Evolutionary conservation across 2,113 vertebrate genomes (phyloP).

Genomic region (Onychostoma macrolepis): DNA sequence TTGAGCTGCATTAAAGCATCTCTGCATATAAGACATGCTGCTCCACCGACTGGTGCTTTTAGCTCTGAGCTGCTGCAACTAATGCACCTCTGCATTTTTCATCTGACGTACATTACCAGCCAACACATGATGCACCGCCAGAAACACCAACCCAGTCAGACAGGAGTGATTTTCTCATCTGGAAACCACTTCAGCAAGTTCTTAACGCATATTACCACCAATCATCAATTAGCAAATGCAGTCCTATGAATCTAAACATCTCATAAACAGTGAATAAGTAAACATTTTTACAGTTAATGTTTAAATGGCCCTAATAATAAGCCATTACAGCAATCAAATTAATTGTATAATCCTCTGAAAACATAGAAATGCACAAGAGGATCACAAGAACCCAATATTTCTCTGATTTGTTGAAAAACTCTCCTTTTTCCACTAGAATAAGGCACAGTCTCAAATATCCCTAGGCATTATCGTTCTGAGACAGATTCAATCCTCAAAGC

Average conservation of each 20-base stretch:
- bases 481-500: not conserved
- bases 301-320: not conserved
- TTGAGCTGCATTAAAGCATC: not conserved
- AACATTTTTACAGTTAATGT: not conserved
- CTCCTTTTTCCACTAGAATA: not conserved
- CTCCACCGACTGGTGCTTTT: not conserved
- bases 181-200: not conserved
- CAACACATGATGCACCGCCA: constrained; percentile 18
- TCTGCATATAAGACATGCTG: too few relatives aligned
- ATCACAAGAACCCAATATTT: not conserved
- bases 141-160: not conserved
- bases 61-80: not conserved
- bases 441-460: not conserved
- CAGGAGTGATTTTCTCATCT: not conserved
- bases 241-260: not conserved
- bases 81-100: constrained; percentile 31
- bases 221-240: not conserved
- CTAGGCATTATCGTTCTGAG: not conserved
- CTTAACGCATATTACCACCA: not conserved
- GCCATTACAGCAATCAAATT: not conserved
- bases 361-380: not conserved
- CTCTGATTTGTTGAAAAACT: not conserved
- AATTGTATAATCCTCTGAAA: not conserved
- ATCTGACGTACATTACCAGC: constrained; percentile 8
- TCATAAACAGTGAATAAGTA: not conserved